phyloP scores from a whole-genome alignment of 2,888 invertebrate species.

The Coleophora flavipennella region DNA sequence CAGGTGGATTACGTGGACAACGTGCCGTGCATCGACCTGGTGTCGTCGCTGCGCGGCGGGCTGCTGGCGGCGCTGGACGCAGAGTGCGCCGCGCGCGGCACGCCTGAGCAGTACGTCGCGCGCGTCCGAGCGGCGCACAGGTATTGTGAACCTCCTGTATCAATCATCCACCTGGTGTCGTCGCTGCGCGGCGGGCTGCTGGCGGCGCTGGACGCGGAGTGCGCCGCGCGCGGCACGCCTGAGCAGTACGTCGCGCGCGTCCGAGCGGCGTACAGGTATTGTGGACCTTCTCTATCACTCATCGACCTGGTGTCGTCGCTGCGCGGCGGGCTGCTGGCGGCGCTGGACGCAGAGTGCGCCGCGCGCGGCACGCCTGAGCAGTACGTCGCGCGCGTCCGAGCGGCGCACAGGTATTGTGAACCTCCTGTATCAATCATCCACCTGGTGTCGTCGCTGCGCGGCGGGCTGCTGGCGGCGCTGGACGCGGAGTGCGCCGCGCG shows the following conservation, averaged over 20 bases:
- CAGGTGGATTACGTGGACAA: conserved; percentile 96
- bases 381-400: conserved; percentile 47
- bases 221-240: conserved; percentile 82
- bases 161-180: conserved; percentile 94
- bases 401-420: conserved; percentile 50
- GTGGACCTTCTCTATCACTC: too few species aligned
- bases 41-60: conserved; percentile 93
- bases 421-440: too few species aligned
- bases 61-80: conserved; percentile 93
- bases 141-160: too few species aligned
- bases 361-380: conserved; percentile 76
- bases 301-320: conserved; percentile 95
- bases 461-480: conserved; percentile 91
- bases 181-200: conserved; percentile 92
- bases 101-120: conserved; percentile 63
- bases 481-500: conserved; percentile 93
- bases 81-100: conserved; percentile 87
- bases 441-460: conserved; percentile 92
- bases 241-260: conserved; percentile 54
- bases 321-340: conserved; percentile 91
- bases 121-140: conserved; percentile 47
- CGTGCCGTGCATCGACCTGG: conserved; percentile 95
- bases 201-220: conserved; percentile 93
- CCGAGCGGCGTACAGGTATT: conserved; percentile 44
- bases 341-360: conserved; percentile 93